Base-by-base conservation (phyloP, 2,888 invertebrate species). In the Hirtodrosophila cameraria region DNA sequence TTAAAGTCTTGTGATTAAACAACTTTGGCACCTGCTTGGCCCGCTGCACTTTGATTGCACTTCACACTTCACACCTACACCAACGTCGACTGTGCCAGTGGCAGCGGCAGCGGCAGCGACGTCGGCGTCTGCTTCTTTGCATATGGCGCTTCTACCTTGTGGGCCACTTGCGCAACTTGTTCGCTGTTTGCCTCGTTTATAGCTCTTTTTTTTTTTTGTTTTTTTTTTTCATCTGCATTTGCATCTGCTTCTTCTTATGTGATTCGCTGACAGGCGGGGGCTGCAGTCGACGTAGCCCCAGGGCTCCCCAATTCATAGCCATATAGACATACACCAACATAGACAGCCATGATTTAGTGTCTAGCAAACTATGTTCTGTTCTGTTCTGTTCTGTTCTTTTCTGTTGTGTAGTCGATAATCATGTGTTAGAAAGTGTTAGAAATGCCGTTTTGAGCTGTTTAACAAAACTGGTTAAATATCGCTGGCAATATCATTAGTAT, bases 21-120 rank as follows among this genome's bases (percentile, higher is more conserved):
- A 82, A 74, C 83, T 85, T 82, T 78, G 86, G 83, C 83, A 78
- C 82, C 85, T 82, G 72, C 67, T 57, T 48, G 73, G 33, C 25
- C 80, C 68, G 49, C 57, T 81, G 78, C 64, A 80, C 73, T 81
- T 86, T 81, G 85, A 84, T 86, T 81, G 87, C 87, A 81, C 71
- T 80, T 75, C 58, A 66, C 73, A 67, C 65, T 80, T 86, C 62
- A 86, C 82, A 77, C 82, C 85, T 80, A 61, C 72, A 46, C 57
- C 49, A 15, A 11, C 35, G 28, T 18, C 25, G 23, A 0, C 20
- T 20, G 39, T 45, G 15, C 28, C 9, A 5, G 27, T 15, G 25
- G 15, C 5, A 1, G 50, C n/a, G 25, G 39, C 27, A n/a, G n/a
- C 12, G 53, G 28, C 36, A 42, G 25, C 28, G 31, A 11, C 48